A percentile compares a stretch with the other conserved stretches of the same genome.
phyloP scores from a whole-genome alignment of 1,140 invertebrate genomes.

The Condylostylus longicornis region DNA sequence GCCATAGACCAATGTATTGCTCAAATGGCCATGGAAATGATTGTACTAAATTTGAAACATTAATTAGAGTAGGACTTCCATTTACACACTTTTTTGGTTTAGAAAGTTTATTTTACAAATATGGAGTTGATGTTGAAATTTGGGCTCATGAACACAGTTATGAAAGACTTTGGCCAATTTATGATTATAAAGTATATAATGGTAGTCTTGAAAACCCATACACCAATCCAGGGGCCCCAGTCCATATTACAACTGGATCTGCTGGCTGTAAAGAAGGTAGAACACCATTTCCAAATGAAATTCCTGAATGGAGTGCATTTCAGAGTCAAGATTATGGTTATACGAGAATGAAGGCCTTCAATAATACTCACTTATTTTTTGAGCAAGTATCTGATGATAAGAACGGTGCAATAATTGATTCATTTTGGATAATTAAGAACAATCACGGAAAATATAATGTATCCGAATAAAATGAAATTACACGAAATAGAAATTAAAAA shows the following conservation, averaged over 20 bases:
- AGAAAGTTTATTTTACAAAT: slow-evolving; percentile 73
- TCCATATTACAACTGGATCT: slow-evolving; percentile 87
- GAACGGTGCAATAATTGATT: slow-evolving; percentile 55
- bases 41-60: slow-evolving; percentile 63
- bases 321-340: slow-evolving; percentile 84
- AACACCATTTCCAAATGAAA: slow-evolving; percentile 32
- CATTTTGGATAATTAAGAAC: slow-evolving; percentile 60
- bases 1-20: slow-evolving; percentile 96
- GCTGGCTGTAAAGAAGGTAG: slow-evolving; percentile 63
- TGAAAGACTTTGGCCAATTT: slow-evolving; percentile 86
- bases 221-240: slow-evolving; percentile 71
- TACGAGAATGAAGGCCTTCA: slow-evolving; percentile 63
- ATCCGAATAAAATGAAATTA: no score
- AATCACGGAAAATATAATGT: slow-evolving; percentile 33
- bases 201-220: slow-evolving; percentile 64
- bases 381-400: slow-evolving; percentile 84
- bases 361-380: slow-evolving; percentile 72
- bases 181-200: slow-evolving; percentile 73
- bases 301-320: slow-evolving; percentile 28
- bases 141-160: slow-evolving; percentile 97
- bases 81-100: slow-evolving; percentile 55
- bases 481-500: no score
- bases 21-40: slow-evolving; percentile 77
- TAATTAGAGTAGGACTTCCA: slow-evolving; percentile 59
- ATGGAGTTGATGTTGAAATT: slow-evolving; percentile 82